Evolutionary conservation across 2,888 invertebrate species (phyloP), one percentile per base, ranked within the genome.

Genomic region (Asteroscopus sphinx): DNA sequence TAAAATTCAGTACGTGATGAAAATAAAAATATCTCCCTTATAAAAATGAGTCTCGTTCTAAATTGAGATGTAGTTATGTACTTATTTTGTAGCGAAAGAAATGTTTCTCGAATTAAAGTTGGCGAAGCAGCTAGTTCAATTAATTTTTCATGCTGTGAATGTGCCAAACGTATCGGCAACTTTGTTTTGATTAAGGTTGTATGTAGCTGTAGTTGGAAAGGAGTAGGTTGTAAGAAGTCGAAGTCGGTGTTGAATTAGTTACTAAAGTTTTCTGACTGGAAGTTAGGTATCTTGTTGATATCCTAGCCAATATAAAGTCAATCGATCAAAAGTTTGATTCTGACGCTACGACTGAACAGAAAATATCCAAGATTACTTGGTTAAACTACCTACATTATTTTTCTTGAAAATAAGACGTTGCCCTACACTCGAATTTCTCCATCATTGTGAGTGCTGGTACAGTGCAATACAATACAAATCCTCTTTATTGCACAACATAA

Each of bases 1-100:
- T 72, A 55, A 70, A 70, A 71, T 77, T 66, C 59, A 58, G 57
- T 44, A 47, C 61, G 61, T 61, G 65, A 59, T 57, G 41, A 33
- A 30, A 40, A 62, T 57, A 54, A 51, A 44, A 61, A 58, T 41
- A 21, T 44, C 13, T 9, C 17, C 33, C 60, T 59, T 58, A 47
- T 56, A 45, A 55, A 63, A 57, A 37, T 28, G 35, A 33, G 30
- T 47, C 37, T 32, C 37, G 39, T 25, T 52, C 35, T 44, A 59
- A 62, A 67, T 69, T 55, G 53, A 60, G 51, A 41, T 51, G 25
- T 45, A 16, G 42, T 8, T 42, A 9, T 35, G 1, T 25, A 13
- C 8, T 32, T 45, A 58, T 46, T 53, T 48, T 4, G 28, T 30
- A 30, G 11, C 37, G 6, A 45, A n/a, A 11, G n/a, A 9, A 15